A percentile compares a stretch with the other conserved stretches of the same genome.
Conservation (phyloP, 1,140 invertebrate genomes). For the Cherax destructor region DNA sequence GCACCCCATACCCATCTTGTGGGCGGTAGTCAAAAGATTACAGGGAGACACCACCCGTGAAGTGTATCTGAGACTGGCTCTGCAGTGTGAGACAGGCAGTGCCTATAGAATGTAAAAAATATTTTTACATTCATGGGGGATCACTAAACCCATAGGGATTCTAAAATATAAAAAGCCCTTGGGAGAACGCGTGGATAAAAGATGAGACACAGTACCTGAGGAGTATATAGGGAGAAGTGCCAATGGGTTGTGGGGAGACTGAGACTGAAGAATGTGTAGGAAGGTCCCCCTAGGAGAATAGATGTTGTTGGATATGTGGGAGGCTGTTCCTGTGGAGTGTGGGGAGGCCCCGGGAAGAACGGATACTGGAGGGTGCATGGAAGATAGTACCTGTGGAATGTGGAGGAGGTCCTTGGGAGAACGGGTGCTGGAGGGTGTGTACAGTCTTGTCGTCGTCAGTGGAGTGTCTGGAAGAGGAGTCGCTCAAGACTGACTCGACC, state of each 20-base stretch:
- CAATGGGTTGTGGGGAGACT: background rate
- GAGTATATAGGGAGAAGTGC: background rate
- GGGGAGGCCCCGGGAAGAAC: conserved; percentile 18
- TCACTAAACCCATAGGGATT: too few species aligned
- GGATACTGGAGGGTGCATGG: conserved; percentile 60
- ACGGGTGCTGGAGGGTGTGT: conserved; percentile 57
- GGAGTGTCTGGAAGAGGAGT: conserved; percentile 67
- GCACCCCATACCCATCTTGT: too few species aligned
- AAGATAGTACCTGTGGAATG: conserved; percentile 29
- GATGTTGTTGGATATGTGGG: too few species aligned
- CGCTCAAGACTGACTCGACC: conserved; percentile 68
- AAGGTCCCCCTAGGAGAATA: background rate
- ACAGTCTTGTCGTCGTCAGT: conserved; percentile 66
- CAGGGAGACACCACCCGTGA: too few species aligned
- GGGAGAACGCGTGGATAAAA: too few species aligned
- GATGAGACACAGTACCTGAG: background rate
- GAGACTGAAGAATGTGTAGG: background rate
- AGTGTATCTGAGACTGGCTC: too few species aligned
- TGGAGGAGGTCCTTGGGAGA: conserved; percentile 42
- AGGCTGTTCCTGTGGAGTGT: conserved; percentile 12
- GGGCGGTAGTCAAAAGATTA: too few species aligned
- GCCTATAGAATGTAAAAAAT: background rate
- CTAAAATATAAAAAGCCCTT: background rate
- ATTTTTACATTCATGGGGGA: too few species aligned
- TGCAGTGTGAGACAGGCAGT: background rate